These are phyloP conservation scores for Hiodon alosoides DNA, from an alignment of 2,113 vertebrate species.

Conservation along the genomic window DNA sequence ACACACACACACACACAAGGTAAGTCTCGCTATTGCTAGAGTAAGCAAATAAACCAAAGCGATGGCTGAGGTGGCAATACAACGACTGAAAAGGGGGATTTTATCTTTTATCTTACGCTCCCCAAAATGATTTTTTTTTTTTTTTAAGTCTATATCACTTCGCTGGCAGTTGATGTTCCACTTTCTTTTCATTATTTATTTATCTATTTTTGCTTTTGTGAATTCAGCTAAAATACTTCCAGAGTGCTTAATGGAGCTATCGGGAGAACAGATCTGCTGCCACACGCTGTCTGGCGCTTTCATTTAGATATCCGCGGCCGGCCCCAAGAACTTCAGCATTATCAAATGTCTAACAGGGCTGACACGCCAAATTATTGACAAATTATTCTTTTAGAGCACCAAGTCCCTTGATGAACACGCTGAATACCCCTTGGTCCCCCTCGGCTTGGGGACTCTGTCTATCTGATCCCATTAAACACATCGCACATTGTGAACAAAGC, in stretches of 20 bases:
- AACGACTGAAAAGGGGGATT: conserved; percentile 58
- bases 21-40: conserved; percentile 56
- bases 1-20: conserved; percentile 27
- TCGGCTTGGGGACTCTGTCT: conserved; percentile 56
- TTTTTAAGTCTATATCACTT: conserved; percentile 66
- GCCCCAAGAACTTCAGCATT: conserved; percentile 50
- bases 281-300: conserved; percentile 53
- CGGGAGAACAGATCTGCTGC: conserved; percentile 61
- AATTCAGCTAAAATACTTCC: conserved; percentile 78
- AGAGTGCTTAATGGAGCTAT: conserved; percentile 67
- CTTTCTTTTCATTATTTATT: conserved; percentile 75
- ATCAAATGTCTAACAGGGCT: conserved; percentile 63
- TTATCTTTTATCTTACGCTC: conserved; percentile 66
- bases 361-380: conserved; percentile 75
- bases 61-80: conserved; percentile 63
- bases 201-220: conserved; percentile 72
- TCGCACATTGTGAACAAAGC: conserved; percentile 61
- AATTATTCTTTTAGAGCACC: conserved; percentile 60
- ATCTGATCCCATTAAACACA: conserved; percentile 71
- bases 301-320: conserved; percentile 54
- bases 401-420: conserved; percentile 28
- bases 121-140: conserved; percentile 66
- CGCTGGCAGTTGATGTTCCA: conserved; percentile 65
- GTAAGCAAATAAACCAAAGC: conserved; percentile 64
- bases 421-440: conserved; percentile 34